Evolutionary conservation across 2,113 vertebrate genomes (phyloP).

Genomic region (Neogobius melanostomus): DNA sequence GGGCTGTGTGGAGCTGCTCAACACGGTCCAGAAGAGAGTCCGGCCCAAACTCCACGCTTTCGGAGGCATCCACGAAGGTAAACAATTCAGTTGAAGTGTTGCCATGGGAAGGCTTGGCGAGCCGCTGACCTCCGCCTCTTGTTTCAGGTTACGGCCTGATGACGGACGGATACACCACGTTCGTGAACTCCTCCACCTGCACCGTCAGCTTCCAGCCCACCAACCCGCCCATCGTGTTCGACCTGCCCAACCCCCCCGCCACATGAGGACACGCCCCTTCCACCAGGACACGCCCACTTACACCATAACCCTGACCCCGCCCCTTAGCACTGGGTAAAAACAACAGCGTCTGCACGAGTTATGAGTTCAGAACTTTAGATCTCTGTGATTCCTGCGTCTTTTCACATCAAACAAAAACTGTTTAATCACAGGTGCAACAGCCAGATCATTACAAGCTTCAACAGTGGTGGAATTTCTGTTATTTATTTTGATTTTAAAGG

Average conservation of each 20-base stretch:
- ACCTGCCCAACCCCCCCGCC: conserved; percentile 93
- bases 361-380: too few relatives aligned
- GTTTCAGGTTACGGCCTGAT: conserved; percentile 94
- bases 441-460: too few relatives aligned
- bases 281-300: not conserved
- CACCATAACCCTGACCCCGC: conserved; percentile 71
- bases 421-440: too few relatives aligned
- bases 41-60: conserved; percentile 95
- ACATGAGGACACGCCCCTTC: conserved; percentile 80
- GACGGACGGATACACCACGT: conserved; percentile 96
- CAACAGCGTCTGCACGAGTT: not conserved
- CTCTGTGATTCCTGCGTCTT: too few relatives aligned
- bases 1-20: conserved; percentile 95
- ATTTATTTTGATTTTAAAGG: too few relatives aligned
- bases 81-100: not conserved
- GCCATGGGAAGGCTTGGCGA: too few relatives aligned
- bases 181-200: conserved; percentile 95
- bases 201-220: conserved; percentile 98
- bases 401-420: too few relatives aligned
- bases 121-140: not conserved
- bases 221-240: conserved; percentile 97
- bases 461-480: too few relatives aligned
- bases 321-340: conserved; percentile 61
- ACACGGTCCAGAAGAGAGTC: conserved; percentile 95
- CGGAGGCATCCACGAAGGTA: conserved; percentile 96